phyloP scores from a whole-genome alignment of 2,888 invertebrate species.

The Tanypteryx hageni region DNA sequence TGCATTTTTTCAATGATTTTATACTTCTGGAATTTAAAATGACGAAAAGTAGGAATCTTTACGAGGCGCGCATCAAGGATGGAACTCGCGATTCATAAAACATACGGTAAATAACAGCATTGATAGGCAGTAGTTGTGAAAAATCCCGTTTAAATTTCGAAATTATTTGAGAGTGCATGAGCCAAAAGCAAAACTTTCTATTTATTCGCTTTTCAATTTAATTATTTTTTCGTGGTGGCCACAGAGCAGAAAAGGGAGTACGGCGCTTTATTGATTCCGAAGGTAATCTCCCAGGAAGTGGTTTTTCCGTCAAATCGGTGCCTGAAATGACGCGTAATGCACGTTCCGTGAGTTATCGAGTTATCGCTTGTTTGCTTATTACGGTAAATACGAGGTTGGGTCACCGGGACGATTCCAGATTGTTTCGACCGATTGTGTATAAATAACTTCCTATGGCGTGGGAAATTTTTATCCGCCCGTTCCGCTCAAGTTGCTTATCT shows the following conservation, averaged over 20 bases:
- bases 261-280: conserved; percentile 30
- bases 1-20: no score
- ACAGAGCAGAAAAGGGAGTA: neutral
- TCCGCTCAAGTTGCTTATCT: neutral
- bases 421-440: neutral
- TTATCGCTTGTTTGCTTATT: conserved; percentile 54
- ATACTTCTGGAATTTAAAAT: no score
- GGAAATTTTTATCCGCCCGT: neutral
- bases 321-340: neutral
- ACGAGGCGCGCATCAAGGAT: no score
- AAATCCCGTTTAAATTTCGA: no score
- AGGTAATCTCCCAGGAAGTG: conserved; percentile 29
- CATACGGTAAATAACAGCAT: no score
- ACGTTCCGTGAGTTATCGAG: conserved; percentile 6
- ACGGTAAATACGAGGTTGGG: conserved; percentile 28
- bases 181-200: no score
- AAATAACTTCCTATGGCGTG: neutral
- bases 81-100: no score
- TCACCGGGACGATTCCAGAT: conserved; percentile 18
- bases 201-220: no score
- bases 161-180: no score
- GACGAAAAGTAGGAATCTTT: no score
- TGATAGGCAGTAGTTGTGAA: no score
- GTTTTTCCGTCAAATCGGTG: conserved; percentile 7
- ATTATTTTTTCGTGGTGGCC: neutral